Percentiles rank a stretch among this genome's conserved stretches.
These are phyloP conservation scores for Cinclus mexicanus DNA, from an alignment of 2,113 vertebrate species.

Conservation along the genomic window DNA sequence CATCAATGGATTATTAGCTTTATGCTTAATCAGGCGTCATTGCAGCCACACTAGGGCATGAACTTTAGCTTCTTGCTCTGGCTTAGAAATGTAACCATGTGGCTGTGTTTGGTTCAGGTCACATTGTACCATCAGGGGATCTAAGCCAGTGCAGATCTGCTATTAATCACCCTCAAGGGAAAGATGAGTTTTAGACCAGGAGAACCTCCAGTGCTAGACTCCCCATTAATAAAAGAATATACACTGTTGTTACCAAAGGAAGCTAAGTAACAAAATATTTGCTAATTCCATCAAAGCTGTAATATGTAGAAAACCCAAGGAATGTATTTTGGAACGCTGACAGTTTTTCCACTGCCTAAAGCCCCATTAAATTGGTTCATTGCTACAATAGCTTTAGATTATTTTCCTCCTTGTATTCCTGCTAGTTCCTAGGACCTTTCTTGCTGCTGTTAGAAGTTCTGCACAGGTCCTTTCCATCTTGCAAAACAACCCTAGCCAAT, in stretches of 20 bases:
- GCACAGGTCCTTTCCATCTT: not conserved
- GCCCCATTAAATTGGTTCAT: not conserved
- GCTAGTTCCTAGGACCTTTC: not conserved
- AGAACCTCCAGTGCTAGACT: not conserved
- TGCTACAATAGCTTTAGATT: not conserved
- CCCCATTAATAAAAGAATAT: not conserved
- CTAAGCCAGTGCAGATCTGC: not conserved
- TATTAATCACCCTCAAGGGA: not conserved
- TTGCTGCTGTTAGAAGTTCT: not conserved
- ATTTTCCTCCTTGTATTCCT: not conserved
- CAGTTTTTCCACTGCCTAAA: not conserved
- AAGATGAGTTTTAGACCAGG: not conserved
- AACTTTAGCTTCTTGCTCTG: not conserved
- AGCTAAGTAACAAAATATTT: not conserved
- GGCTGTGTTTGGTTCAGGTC: not conserved
- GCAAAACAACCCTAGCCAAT: not conserved
- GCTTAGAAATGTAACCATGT: not conserved
- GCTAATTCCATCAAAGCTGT: not conserved
- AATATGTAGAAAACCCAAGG: not conserved
- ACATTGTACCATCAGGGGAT: not conserved
- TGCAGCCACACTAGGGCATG: not conserved
- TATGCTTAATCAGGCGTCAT: not conserved
- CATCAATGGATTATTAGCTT: not conserved
- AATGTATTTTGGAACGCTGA: not conserved
- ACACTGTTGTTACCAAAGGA: not conserved